Evolutionary conservation across 1,140 invertebrate genomes (phyloP), one percentile per base, ranked within the genome.

Genomic region (Brachionus paranguensis): DNA sequence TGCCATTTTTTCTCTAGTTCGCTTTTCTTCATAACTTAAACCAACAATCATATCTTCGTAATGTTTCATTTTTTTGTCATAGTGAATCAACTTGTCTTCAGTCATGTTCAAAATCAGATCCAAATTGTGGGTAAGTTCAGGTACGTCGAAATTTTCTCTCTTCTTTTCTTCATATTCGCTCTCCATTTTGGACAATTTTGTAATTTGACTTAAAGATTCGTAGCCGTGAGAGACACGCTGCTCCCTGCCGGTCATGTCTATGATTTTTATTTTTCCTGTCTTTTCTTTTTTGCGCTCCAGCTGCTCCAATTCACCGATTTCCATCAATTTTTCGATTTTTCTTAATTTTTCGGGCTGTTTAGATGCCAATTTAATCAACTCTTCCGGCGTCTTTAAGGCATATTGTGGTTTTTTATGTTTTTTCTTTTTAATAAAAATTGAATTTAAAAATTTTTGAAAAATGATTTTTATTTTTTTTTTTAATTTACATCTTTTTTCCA

Each of bases 201-300:
- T 88, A 87, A 84, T 90, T 87, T 45, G 90, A 88, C 91, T 89
- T 90, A 93, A 93, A 0, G 96, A 95, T 90, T 97, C 95, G 88
- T 98, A 98, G 12, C 96, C 95, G 88, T 84, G 45, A 84, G 85
- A 91, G 43, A 99, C 94, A 86, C 95, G 92, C 87, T 95, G 93
- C 88, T 98, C 95, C 0, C 94, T 95, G 3, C 96, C 97, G 47
- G 96, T 98, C 95, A 99, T 96, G 88, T 99, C 97, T 85, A 99
- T 99, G 6, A 99, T 96, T 87, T 98, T 96, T n/a, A 96, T 95
- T 88, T 94, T 95, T 20, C 87, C 85, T 27, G 86, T 64, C 33
- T 86, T 76, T 27, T 33, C 53, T 41, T 41, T n/a, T 68, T 83
- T 83, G 43, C 43, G 27, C 43, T 79, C 78, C 1, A 79, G 7